Evolutionary conservation across 53 echinoderm and acorn worm species (phyloP).

Genomic region (Paracentrotus lividus): DNA sequence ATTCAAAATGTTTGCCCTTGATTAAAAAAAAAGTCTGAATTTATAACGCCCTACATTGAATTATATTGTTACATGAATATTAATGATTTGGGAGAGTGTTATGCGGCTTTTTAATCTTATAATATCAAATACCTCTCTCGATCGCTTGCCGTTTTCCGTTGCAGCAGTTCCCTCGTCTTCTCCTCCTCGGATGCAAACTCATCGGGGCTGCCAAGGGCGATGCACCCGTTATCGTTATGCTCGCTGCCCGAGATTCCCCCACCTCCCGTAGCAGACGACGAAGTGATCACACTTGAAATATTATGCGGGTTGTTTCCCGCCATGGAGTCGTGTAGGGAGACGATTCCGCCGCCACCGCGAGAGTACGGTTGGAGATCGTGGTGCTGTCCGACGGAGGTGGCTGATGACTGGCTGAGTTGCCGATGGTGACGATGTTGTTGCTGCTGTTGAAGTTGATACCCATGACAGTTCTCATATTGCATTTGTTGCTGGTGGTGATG

Average conservation of each 20-base stretch:
- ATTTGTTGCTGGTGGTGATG: constrained; percentile 26
- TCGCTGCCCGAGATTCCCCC: constrained; percentile 8
- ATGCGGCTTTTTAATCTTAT: background rate
- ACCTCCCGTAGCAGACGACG: constrained; percentile 18
- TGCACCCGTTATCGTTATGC: constrained; percentile 3
- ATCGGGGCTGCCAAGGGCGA: constrained; percentile 41
- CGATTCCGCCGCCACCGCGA: constrained; percentile 46
- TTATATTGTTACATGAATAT: too few relatives aligned
- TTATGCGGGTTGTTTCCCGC: constrained; percentile 12
- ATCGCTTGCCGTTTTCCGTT: constrained; percentile 90
- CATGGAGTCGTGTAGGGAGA: constrained; percentile 49
- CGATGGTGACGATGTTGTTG: constrained; percentile 56
- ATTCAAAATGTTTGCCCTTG: too few relatives aligned
- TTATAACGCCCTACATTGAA: too few relatives aligned
- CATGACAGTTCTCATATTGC: constrained; percentile 52
- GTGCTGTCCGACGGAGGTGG: constrained; percentile 27
- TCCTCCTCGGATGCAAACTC: constrained; percentile 87
- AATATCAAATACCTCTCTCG: constrained; percentile 66
- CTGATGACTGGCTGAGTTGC: constrained; percentile 10
- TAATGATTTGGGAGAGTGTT: too few relatives aligned
- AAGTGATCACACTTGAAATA: background rate
- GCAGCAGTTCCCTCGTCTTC: constrained; percentile 88
- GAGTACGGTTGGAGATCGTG: constrained; percentile 52
- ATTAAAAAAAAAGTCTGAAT: too few relatives aligned
- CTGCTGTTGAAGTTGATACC: constrained; percentile 6